phyloP scores from a whole-genome alignment of 2,888 invertebrate genomes.

The Papilio demoleus region DNA sequence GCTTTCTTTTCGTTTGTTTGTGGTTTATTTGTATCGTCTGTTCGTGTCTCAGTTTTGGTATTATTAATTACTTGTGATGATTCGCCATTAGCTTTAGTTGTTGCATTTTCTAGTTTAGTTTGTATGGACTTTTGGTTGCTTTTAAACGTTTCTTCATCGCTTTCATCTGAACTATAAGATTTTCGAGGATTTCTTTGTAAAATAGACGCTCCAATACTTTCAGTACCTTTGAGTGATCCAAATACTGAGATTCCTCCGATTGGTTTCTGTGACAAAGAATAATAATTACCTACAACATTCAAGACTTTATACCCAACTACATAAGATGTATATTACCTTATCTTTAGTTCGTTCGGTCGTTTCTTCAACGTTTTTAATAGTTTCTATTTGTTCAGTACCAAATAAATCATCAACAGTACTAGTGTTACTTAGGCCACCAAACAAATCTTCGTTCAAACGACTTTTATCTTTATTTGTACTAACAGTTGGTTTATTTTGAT shows the following conservation, averaged over 20 bases:
- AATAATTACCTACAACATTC: background rate
- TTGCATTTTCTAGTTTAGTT: background rate
- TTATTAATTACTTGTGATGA: background rate
- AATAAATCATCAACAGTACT: constrained; percentile 30
- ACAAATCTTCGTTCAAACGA: constrained; percentile 54
- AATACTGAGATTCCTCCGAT: constrained; percentile 84
- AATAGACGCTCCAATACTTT: constrained; percentile 74
- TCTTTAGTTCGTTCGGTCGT: constrained; percentile 12
- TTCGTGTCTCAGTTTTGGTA: constrained; percentile 1
- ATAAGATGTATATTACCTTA: constrained; percentile 20
- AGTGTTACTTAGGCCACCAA: constrained; percentile 46
- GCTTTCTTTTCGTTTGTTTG: constrained; percentile 32
- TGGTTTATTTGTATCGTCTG: background rate
- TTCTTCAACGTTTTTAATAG: background rate
- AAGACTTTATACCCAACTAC: background rate
- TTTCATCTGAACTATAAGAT: constrained; percentile 61
- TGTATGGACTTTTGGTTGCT: background rate
- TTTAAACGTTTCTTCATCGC: constrained; percentile 43
- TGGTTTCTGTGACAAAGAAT: constrained; percentile 79
- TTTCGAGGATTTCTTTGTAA: constrained; percentile 67
- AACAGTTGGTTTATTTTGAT: constrained; percentile 53
- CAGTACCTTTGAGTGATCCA: constrained; percentile 70
- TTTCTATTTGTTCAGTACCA: constrained; percentile 29
- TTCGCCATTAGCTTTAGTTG: background rate
- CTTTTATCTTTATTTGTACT: constrained; percentile 45